Percentiles rank a stretch among this genome's conserved stretches.
Conservation (phyloP, 2,797 vertebrate genomes). For the Scarus forsteni region DNA sequence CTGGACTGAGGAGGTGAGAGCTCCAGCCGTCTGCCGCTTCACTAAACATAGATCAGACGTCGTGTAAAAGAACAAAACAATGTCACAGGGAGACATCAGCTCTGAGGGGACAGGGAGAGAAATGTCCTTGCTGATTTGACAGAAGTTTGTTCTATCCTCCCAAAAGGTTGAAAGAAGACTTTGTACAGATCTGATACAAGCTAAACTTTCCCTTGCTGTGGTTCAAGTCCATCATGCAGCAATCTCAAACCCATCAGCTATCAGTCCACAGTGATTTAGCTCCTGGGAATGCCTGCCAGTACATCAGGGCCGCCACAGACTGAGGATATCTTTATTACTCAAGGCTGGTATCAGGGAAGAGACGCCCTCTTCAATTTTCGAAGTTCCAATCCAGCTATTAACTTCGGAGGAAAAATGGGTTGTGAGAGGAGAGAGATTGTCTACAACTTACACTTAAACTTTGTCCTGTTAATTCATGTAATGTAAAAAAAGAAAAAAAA, state of each 20-base stretch:
- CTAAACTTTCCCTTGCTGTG: not conserved
- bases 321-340: not conserved
- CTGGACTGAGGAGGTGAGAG: conserved; percentile 1
- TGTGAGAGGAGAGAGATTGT: not conserved
- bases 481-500: too few relatives aligned
- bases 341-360: too few relatives aligned
- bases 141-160: conserved; percentile 42
- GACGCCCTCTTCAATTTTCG: not conserved
- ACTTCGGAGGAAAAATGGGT: not conserved
- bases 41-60: conserved; percentile 55
- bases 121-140: conserved; percentile 40
- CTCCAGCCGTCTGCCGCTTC: conserved; percentile 24
- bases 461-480: too few relatives aligned
- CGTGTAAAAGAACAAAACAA: conserved; percentile 35
- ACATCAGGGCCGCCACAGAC: not conserved
- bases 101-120: conserved; percentile 47
- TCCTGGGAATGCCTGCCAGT: not conserved
- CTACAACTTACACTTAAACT: not conserved
- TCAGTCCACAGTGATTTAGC: not conserved
- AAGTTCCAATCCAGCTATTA: not conserved
- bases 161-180: conserved; percentile 28
- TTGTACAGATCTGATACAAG: conserved; percentile 1
- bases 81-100: conserved; percentile 57
- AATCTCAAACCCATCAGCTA: not conserved
- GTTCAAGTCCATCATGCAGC: conserved; percentile 23